Evolutionary conservation across 1,140 invertebrate species (phyloP).

Genomic region (Atta cephalotes): DNA sequence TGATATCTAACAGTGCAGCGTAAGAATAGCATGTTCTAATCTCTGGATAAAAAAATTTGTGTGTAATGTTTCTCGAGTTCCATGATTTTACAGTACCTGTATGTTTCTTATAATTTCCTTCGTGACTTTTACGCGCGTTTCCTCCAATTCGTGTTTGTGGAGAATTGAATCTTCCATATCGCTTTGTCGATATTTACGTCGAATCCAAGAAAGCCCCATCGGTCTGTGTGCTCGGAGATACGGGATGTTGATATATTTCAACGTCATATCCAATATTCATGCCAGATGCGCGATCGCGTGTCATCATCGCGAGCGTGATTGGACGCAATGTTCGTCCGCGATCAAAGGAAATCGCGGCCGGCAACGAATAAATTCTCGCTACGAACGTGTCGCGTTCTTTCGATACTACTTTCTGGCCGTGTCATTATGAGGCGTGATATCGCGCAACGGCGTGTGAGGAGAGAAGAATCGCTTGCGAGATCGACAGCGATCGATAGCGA

Average conservation of each 20-base stretch:
- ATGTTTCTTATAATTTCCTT: conserved; percentile 26
- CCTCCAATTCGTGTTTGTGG: conserved; percentile 6
- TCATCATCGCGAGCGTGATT: conserved; percentile 32
- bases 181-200: conserved; percentile 5
- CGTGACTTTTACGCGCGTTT: neutral
- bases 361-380: conserved; percentile 21
- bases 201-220: neutral
- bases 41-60: no score
- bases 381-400: conserved; percentile 4
- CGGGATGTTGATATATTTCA: neutral
- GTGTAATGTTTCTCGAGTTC: neutral
- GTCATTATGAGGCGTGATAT: conserved; percentile 13
- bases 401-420: neutral
- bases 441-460: neutral
- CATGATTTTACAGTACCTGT: neutral
- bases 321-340: conserved; percentile 5
- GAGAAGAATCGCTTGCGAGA: conserved; percentile 26
- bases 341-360: conserved; percentile 21
- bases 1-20: no score
- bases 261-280: neutral
- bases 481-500: conserved; percentile 2
- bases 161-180: conserved; percentile 26
- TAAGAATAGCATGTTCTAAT: no score
- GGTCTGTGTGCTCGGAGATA: neutral
- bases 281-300: conserved; percentile 46